phyloP scores from a whole-genome alignment of 2,888 invertebrate species.

The Ophioninae sp. region DNA sequence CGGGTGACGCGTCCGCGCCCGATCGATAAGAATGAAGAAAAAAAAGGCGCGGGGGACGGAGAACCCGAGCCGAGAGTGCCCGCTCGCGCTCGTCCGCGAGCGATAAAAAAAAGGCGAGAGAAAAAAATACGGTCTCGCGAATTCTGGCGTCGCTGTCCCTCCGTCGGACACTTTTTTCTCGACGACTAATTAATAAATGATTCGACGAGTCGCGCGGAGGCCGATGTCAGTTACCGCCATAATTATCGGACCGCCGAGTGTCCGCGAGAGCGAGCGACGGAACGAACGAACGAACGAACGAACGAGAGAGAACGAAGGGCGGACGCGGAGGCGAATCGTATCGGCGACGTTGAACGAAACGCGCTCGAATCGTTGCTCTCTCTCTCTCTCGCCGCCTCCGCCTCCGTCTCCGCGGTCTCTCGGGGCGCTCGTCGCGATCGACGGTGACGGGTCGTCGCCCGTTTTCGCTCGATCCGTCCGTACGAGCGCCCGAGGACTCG shows the following conservation, averaged over 20 bases:
- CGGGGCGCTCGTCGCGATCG: no score
- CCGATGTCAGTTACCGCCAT: constrained; percentile 58
- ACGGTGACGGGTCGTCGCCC: constrained; percentile 47
- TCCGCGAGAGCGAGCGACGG: constrained; percentile 36
- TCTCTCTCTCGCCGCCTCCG: constrained; percentile 15
- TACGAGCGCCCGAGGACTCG: constrained; percentile 30
- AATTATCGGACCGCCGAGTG: constrained; percentile 60
- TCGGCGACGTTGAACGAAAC: constrained; percentile 61
- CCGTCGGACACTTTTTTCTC: constrained; percentile 43
- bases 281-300: no score
- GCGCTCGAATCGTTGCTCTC: constrained; percentile 27
- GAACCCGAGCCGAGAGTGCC: neutral
- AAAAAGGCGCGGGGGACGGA: neutral
- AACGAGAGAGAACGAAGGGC: constrained; percentile 11
- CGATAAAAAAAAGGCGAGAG: constrained; percentile 10
- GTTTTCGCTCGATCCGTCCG: constrained; percentile 19
- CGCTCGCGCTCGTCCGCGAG: neutral
- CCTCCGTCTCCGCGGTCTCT: no score
- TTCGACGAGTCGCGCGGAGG: constrained; percentile 35
- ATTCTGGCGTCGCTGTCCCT: constrained; percentile 17
- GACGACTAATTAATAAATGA: constrained; percentile 65
- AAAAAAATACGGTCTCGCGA: constrained; percentile 41
- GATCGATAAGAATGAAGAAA: constrained; percentile 7
- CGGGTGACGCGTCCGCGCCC: constrained; percentile 16
- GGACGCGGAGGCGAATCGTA: constrained; percentile 2